Percentiles rank a stretch among this genome's conserved stretches.
These are phyloP conservation scores for Empidonax traillii DNA, from an alignment of 2,113 vertebrate genomes.

Conservation along the genomic window DNA sequence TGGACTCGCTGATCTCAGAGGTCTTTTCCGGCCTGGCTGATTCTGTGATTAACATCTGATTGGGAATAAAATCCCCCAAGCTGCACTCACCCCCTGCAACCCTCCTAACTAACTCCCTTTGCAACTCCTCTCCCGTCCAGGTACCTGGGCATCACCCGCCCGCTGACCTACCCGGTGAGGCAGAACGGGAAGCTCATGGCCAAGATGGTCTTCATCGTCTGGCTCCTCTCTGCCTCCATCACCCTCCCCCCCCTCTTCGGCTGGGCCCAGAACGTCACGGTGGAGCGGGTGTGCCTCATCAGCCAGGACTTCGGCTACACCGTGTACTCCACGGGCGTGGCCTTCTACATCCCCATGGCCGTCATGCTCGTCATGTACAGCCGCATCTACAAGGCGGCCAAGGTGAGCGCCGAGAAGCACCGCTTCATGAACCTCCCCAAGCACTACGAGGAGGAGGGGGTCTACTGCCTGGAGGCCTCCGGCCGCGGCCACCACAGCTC, in stretches of 20 bases:
- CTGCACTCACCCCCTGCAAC: not conserved
- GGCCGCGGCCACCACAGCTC: conserved; percentile 43
- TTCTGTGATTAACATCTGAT: not conserved
- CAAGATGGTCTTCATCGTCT: conserved; percentile 77
- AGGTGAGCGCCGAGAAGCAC: conserved; percentile 72
- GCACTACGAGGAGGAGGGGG: conserved; percentile 43
- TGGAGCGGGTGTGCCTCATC: conserved; percentile 74
- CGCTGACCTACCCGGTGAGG: conserved; percentile 68
- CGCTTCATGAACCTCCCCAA: conserved; percentile 72
- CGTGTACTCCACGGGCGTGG: conserved; percentile 74
- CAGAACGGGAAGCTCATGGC: conserved; percentile 77
- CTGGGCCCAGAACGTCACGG: conserved; percentile 75
- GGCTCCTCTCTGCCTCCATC: conserved; percentile 77
- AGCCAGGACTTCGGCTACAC: conserved; percentile 80
- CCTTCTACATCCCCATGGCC: conserved; percentile 77
- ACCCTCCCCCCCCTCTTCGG: conserved; percentile 74
- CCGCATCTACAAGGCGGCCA: conserved; percentile 75
- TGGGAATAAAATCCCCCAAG: not conserved
- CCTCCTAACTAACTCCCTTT: not conserved
- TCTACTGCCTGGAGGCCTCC: conserved; percentile 64
- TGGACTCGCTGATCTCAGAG: not conserved
- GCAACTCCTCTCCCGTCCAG: not conserved
- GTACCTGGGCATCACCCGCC: conserved; percentile 75
- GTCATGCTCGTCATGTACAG: conserved; percentile 79
- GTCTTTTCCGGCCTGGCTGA: not conserved